Base-by-base conservation (phyloP, 2,888 invertebrate genomes). In the Leucophenga maculata region DNA sequence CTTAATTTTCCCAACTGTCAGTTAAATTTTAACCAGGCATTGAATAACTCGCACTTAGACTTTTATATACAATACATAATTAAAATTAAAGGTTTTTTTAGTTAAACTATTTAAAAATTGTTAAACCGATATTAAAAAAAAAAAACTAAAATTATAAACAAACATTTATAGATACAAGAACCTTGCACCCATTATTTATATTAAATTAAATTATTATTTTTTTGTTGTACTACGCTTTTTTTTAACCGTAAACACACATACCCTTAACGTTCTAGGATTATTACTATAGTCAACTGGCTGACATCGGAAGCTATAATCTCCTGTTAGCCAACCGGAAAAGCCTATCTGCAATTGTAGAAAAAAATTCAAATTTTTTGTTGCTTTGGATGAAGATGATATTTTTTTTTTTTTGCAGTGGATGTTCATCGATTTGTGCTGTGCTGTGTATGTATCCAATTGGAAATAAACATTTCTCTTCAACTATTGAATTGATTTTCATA, bases 211-310 rank as follows among this genome's bases (percentile, higher is more conserved):
- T 68, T 70, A 11, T 67, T 50, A 16, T 1, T 16, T 50, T 50
- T 6, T n/a, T 1, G 50, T 50, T 50, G 16, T 50, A 16, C 2
- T 50, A 4, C 6, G 22, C 13, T 39, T 57, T 69, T 69, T 65
- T 77, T 73, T 70, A 72, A 74, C 75, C 57, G 78, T 78, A 82
- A 86, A 85, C 86, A 85, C 87, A 89, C 89, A 83, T 93, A 97
- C 97, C 93, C 96, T 93, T 90, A 97, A 90, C 86, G 97, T 95
- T 91, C 93, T 93, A 89, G 96, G 94, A 91, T 93, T 93, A 90
- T 94, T 94, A 89, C 95, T 94, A 92, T 97, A 95, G 92, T 97
- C 96, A 90, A 97, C 97, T 86, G 97, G 97, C 91, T 98, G 96
- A 92, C 97, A 98, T 89, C 94, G 94, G 91, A 94, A 93, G 91